These are phyloP conservation scores for Drosophila neoperkinsi DNA, from an alignment of 2,888 invertebrate species.

Conservation along the genomic window DNA sequence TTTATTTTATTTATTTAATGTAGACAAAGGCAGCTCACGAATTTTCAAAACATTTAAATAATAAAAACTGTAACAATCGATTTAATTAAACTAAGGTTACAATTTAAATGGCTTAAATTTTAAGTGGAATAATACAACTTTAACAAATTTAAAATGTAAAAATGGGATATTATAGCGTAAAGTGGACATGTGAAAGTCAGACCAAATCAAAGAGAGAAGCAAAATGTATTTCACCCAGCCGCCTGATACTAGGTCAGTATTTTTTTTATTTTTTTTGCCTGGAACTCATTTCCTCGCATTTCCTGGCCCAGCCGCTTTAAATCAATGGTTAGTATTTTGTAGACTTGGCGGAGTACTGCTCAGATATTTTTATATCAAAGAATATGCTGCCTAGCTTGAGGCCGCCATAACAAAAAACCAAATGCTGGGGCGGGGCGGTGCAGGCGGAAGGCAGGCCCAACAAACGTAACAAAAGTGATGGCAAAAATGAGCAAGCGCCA, in stretches of 20 bases:
- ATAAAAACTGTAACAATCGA: neutral
- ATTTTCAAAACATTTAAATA: neutral
- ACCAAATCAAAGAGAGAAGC: conserved; percentile 16
- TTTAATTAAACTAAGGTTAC: neutral
- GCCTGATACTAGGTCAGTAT: conserved; percentile 46
- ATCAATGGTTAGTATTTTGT: conserved; percentile 18
- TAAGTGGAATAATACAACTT: neutral
- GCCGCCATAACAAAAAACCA: conserved; percentile 45
- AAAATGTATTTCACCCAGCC: neutral
- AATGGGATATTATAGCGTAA: neutral
- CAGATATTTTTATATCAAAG: conserved; percentile 43
- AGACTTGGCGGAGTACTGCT: conserved; percentile 15
- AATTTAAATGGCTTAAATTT: neutral
- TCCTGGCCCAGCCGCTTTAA: conserved; percentile 43
- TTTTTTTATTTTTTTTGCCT: conserved; percentile 25
- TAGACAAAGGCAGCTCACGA: neutral
- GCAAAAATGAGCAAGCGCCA: conserved; percentile 73
- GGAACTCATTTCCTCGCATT: conserved; percentile 66
- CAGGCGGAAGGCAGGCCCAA: conserved; percentile 33
- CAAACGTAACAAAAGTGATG: conserved; percentile 71
- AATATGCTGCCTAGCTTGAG: conserved; percentile 35
- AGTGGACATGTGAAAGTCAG: conserved; percentile 5
- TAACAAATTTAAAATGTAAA: neutral
- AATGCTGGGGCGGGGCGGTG: neutral
- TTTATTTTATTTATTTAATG: neutral